Evolutionary conservation across 2,797 vertebrate genomes (phyloP).

Genomic region (Pempheris klunzingeri): DNA sequence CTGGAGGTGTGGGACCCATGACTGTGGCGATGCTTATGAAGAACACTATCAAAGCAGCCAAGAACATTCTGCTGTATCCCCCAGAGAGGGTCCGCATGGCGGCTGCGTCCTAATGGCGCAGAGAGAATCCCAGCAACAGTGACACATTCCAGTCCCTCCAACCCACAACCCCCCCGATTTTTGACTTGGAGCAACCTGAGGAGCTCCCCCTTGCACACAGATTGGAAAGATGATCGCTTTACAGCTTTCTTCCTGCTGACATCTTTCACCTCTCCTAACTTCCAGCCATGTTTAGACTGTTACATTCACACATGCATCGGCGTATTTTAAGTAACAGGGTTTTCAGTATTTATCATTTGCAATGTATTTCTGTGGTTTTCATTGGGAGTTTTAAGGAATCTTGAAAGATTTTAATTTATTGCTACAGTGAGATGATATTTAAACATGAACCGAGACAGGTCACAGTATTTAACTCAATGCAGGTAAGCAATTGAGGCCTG

Average conservation of each 20-base stretch:
- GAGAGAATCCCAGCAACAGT: constrained; percentile 32
- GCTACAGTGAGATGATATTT: constrained; percentile 58
- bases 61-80: constrained; percentile 87
- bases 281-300: constrained; percentile 70
- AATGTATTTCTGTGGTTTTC: constrained; percentile 38
- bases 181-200: constrained; percentile 25
- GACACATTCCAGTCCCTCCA: constrained; percentile 73
- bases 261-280: constrained; percentile 34
- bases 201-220: constrained; percentile 61
- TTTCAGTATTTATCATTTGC: constrained; percentile 60
- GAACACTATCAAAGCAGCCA: constrained; percentile 97
- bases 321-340: constrained; percentile 44
- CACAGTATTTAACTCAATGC: constrained; percentile 28
- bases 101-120: constrained; percentile 78
- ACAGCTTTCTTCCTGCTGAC: constrained; percentile 39
- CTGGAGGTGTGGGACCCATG: constrained; percentile 97
- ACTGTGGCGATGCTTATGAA: constrained; percentile 99
- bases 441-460: constrained; percentile 44
- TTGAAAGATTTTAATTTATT: constrained; percentile 77
- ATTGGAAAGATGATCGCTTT: constrained; percentile 70
- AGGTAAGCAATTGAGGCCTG: constrained; percentile 7
- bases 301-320: constrained; percentile 67
- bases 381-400: constrained; percentile 29
- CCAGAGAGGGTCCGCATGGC: constrained; percentile 84
- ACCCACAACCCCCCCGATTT: neutral